Base-by-base conservation (phyloP, 2,113 vertebrate genomes). In the Halichoeres trimaculatus region DNA sequence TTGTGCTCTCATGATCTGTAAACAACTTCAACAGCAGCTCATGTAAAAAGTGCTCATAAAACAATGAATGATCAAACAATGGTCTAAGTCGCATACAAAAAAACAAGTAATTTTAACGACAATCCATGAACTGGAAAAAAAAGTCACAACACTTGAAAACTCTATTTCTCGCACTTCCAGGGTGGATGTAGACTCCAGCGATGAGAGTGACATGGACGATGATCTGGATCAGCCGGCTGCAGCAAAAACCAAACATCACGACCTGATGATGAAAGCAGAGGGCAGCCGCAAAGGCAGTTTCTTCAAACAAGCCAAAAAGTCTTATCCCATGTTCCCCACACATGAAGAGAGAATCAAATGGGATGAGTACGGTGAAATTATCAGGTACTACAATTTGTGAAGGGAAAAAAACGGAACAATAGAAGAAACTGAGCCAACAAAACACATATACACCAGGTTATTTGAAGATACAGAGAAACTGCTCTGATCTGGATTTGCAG, bases 191-290 rank as follows among this genome's bases (percentile, higher is more conserved):
- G 98, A 99, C 91, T 99, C 97, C 30, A 99, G 98, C 26, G 98
- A 99, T 47, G 98, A 99, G 83, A 99, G 98, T 17, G 98, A 99
- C 45, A 90, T 95, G 54, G 98, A 99, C 40, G 98, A 99, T 12
- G 98, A 99, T 59, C 90, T 98, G 40, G 98, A 99, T 89, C 96
- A 98, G 78, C 96, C 96, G 0, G 92, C 94, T 0, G 86, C 90
- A 1, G 94, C 96, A 59, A 99, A 99, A 89, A 95, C 93, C 41
- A 99, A 99, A 85, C 97, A 99, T 36, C 94, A 95, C 10, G 98
- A 99, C 88, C 91, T 99, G 88, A 99, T 99, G 98, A 99, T 99
- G 98, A 99, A 99, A 88, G 95, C 95, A 0, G 98, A 99, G 90
- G 97, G 98, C 0, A 96, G 89, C 82, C 95, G 97, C 2, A 99